These are phyloP conservation scores for Miichthys miiuy DNA, from an alignment of 2,797 vertebrate genomes.

Conservation along the genomic window DNA sequence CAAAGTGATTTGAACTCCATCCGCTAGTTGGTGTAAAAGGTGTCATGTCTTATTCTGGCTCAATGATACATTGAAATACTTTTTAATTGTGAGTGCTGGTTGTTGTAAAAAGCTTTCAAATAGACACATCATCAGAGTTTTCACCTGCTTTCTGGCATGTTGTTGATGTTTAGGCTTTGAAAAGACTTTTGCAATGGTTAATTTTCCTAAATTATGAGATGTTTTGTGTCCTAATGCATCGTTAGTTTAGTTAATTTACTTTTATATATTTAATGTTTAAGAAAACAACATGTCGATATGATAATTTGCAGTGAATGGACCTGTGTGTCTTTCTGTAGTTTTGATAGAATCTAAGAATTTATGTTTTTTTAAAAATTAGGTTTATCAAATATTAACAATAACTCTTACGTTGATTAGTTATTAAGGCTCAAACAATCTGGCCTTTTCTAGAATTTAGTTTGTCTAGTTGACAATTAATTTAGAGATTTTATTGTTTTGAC, in stretches of 20 bases:
- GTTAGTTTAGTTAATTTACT: neutral
- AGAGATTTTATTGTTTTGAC: neutral
- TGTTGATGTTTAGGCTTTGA: neutral
- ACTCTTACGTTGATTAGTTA: neutral
- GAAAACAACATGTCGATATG: neutral
- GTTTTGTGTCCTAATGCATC: neutral
- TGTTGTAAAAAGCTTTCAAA: neutral
- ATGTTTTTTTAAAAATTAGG: neutral
- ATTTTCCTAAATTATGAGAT: neutral
- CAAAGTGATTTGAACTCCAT: slow-evolving; percentile 28
- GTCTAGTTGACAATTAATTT: neutral
- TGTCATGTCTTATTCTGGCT: neutral
- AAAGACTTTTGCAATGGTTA: neutral
- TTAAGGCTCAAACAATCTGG: neutral
- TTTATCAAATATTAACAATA: neutral
- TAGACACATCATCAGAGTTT: neutral
- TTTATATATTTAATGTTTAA: neutral
- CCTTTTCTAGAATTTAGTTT: neutral
- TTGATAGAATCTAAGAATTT: neutral
- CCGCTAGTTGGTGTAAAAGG: slow-evolving; percentile 16
- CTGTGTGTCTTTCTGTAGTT: neutral
- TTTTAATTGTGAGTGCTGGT: neutral
- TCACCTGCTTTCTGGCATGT: neutral
- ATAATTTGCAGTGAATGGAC: neutral
- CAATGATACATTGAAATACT: neutral